Evolutionary conservation across 2,888 invertebrate genomes (phyloP).

Genomic region (Physocephala rufipes): DNA sequence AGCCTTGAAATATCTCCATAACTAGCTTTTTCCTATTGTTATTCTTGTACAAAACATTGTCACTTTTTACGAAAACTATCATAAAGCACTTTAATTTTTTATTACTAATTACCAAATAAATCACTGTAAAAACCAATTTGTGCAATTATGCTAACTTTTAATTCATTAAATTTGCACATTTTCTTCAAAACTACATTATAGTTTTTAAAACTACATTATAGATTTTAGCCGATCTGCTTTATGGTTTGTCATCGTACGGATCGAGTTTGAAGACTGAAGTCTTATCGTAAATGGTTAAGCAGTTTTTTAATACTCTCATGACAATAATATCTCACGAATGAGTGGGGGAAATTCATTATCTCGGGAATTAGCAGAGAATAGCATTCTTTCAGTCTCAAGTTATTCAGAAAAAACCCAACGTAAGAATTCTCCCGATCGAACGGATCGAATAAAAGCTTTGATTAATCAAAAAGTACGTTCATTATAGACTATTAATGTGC

Average conservation of each 20-base stretch:
- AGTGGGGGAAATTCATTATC: not conserved
- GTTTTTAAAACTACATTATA: not conserved
- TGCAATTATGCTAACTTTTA: not conserved
- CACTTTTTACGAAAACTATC: not conserved
- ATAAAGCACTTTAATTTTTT: too few relatives aligned
- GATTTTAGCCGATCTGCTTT: not conserved
- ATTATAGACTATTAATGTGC: not conserved
- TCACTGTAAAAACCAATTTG: not conserved
- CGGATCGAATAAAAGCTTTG: not conserved
- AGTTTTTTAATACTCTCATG: constrained; percentile 1
- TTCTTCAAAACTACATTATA: not conserved
- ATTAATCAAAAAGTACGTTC: not conserved
- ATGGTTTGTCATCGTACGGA: constrained; percentile 13
- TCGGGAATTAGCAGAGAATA: not conserved
- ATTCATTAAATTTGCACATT: not conserved
- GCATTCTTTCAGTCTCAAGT: not conserved
- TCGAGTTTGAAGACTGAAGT: constrained; percentile 24
- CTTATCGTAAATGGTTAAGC: not conserved
- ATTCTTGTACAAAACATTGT: too few relatives aligned
- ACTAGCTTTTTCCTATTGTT: too few relatives aligned
- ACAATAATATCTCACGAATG: not conserved
- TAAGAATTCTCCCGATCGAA: not conserved
- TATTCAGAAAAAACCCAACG: not conserved
- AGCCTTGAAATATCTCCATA: too few relatives aligned
- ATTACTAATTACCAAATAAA: not conserved